These are phyloP conservation scores for Noctua fimbriata DNA, from an alignment of 2,888 invertebrate species.

Conservation along the genomic window DNA sequence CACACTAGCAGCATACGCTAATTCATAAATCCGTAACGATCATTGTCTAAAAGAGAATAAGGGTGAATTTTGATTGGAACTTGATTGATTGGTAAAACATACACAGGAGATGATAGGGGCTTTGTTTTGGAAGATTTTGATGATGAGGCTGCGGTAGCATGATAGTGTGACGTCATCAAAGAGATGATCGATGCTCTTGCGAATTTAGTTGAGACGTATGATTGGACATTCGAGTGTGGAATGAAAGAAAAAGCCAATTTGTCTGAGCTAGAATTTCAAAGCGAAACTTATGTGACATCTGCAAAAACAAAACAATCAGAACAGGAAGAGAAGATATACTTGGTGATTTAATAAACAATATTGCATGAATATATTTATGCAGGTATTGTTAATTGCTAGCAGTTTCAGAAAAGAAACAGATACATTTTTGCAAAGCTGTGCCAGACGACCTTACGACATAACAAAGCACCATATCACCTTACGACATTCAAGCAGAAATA, in stretches of 20 bases:
- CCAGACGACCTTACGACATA: neutral
- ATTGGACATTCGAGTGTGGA: neutral
- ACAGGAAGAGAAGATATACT: neutral
- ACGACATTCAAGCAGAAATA: neutral
- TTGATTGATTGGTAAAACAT: slow-evolving; percentile 49
- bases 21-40: slow-evolving; percentile 63
- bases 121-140: slow-evolving; percentile 18
- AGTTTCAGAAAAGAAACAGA: neutral
- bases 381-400: neutral
- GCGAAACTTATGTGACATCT: neutral
- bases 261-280: neutral
- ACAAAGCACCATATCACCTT: neutral
- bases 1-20: slow-evolving; percentile 53
- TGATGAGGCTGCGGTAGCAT: neutral
- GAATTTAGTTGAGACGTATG: neutral
- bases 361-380: neutral
- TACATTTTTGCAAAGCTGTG: neutral
- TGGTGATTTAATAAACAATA: neutral
- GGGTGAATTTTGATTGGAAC: slow-evolving; percentile 43
- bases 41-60: slow-evolving; percentile 29
- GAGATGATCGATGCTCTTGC: neutral
- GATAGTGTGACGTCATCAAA: neutral
- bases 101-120: slow-evolving; percentile 7
- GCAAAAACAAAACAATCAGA: neutral
- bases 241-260: neutral